These are phyloP conservation scores for Gila orcuttii DNA, from an alignment of 2,113 vertebrate species.

Conservation along the genomic window DNA sequence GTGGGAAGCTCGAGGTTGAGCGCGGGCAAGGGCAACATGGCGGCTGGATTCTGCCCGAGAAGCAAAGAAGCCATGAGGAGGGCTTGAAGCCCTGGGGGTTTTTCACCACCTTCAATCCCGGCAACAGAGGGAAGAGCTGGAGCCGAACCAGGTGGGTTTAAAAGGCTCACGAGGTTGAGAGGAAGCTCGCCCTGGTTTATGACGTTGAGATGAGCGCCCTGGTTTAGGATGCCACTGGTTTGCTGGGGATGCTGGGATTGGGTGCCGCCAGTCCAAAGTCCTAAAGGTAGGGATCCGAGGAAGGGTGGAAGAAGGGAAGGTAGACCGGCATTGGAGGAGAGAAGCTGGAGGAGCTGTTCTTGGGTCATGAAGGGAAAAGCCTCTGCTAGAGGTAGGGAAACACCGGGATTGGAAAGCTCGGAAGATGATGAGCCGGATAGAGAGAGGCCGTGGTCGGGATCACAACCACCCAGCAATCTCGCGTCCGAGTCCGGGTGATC, in stretches of 20 bases:
- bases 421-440: constrained; percentile 61
- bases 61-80: constrained; percentile 83
- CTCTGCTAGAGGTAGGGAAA: constrained; percentile 76
- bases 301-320: constrained; percentile 68
- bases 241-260: constrained; percentile 33
- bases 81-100: constrained; percentile 71
- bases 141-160: constrained; percentile 65
- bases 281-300: constrained; percentile 75
- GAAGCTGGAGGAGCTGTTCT: constrained; percentile 83
- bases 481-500: constrained; percentile 48
- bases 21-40: constrained; percentile 78
- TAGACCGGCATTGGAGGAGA: constrained; percentile 65
- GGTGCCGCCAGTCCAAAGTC: constrained; percentile 60
- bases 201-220: constrained; percentile 71
- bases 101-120: constrained; percentile 70
- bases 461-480: constrained; percentile 53
- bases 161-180: constrained; percentile 68
- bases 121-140: constrained; percentile 60
- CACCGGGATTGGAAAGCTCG: constrained; percentile 25
- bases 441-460: constrained; percentile 50
- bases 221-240: constrained; percentile 62
- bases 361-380: constrained; percentile 81
- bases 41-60: constrained; percentile 74
- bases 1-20: constrained; percentile 76
- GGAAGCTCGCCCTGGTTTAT: constrained; percentile 74